Base-by-base conservation (phyloP, 35 echinoderm and acorn worm genomes). In the Ophiothrix spiculata region DNA sequence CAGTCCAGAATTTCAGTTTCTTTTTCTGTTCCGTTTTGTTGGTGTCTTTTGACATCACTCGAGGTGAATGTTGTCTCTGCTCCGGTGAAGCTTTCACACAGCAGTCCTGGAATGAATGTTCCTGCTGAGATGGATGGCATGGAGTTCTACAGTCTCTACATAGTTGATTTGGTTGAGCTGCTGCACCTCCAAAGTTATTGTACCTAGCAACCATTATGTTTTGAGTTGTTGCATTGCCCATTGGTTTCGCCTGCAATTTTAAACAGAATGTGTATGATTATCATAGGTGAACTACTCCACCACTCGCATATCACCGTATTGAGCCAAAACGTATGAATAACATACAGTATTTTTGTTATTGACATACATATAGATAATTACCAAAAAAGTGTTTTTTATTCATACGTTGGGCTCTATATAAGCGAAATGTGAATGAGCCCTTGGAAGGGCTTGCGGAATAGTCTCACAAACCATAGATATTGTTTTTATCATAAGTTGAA, bases 211-310 rank as follows among this genome's bases (percentile, higher is more conserved):
- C 74, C n/a, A 97, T 45, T 0, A 49, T 88, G 64, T 97, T 97
- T 19, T 80, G 90, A 35, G 94, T 97, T 39, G 94, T 97, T 34
- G 94, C 94, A 39, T 97, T 93, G 4, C 94, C 94, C 34, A 97
- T 77, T 56, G 87, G 90, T 32, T 83, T 81, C 32, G 60, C 86
- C 88, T 97, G 82, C 0, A 54, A 54, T 33, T 46, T 32, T 35
- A 31, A 1, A 31, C 19, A 31, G 15, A 31, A 35, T 31, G 75
- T 74, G 64, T 86, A 17, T 86, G 31, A 1, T 13, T 34, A 46
- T 15, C 42, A 76, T 37, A 79, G 31, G 33, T 36, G 56, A 41
- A 17, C 21, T n/a, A 32, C 37, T 34, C 1, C 63, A 23, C 23
- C 8, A 85, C 17, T 56, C 41, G 35, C 29, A 34, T n/a, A n/a